Conservation (phyloP, 2,888 invertebrate species). For the Idaea straminata region DNA sequence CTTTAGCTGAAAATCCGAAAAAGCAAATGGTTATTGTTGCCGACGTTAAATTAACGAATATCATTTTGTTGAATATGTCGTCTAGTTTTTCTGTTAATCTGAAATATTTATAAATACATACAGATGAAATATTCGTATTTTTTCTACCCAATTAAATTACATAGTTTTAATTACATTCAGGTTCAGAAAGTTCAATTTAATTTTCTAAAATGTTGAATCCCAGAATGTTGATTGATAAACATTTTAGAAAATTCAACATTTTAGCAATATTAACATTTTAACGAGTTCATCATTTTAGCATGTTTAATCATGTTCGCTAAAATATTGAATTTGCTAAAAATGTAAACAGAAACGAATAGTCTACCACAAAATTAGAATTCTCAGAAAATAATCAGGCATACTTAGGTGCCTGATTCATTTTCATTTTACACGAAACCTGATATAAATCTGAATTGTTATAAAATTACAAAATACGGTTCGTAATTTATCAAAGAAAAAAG, state of each 20-base stretch:
- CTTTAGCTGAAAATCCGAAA: conserved; percentile 50
- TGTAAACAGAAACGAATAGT: too few relatives aligned
- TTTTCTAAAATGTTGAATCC: too few relatives aligned
- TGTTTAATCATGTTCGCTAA: too few relatives aligned
- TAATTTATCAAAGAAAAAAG: neutral
- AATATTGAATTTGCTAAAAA: too few relatives aligned
- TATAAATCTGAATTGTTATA: neutral
- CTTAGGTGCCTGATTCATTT: neutral
- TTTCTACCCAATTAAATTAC: too few relatives aligned
- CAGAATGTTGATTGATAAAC: too few relatives aligned
- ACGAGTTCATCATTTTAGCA: too few relatives aligned
- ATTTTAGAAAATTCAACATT: too few relatives aligned
- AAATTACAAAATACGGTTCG: neutral
- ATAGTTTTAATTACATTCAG: too few relatives aligned
- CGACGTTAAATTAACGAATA: conserved; percentile 48
- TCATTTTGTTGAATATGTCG: conserved; percentile 45
- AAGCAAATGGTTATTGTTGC: conserved; percentile 49
- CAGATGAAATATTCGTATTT: too few relatives aligned
- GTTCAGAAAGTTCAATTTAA: too few relatives aligned
- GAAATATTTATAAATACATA: conserved; percentile 18
- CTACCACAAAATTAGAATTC: neutral
- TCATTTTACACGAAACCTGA: neutral
- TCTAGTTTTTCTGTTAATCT: conserved; percentile 42
- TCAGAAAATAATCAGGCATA: neutral
- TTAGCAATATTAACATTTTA: too few relatives aligned